phyloP scores from a whole-genome alignment of 2,113 vertebrate species.

The Pelecanoides urinatrix region DNA sequence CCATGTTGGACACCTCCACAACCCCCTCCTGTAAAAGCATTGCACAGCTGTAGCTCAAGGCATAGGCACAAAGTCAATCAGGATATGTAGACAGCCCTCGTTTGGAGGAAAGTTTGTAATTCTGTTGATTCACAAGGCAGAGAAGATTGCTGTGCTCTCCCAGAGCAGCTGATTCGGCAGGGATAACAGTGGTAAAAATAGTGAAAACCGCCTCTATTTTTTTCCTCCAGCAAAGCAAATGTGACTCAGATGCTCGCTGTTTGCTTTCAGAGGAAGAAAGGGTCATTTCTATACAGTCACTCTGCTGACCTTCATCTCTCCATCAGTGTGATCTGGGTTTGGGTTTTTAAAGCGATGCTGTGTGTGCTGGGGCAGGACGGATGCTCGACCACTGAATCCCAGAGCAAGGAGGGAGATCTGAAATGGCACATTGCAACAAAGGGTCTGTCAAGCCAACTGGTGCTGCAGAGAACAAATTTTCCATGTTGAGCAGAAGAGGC shows the following conservation, averaged over 20 bases:
- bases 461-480: not conserved
- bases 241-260: not conserved
- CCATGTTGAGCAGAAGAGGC: not conserved
- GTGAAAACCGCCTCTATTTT: not conserved
- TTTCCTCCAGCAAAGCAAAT: not conserved
- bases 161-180: not conserved
- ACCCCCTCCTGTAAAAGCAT: not conserved
- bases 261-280: not conserved
- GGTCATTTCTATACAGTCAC: not conserved
- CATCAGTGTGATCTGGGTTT: fast-evolving
- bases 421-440: not conserved
- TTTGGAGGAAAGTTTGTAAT: not conserved
- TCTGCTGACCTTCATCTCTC: not conserved
- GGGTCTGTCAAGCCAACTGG: not conserved
- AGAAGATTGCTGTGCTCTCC: not conserved
- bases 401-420: not conserved
- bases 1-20: not conserved
- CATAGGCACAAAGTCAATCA: not conserved
- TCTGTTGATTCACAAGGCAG: not conserved
- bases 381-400: not conserved
- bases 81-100: not conserved
- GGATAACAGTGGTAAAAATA: not conserved
- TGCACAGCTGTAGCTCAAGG: not conserved
- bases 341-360: not conserved
- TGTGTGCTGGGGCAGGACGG: not conserved